Percentiles rank a stretch among this genome's conserved stretches.
phyloP scores from a whole-genome alignment of 2,113 vertebrate genomes.

The Epinephelus moara region DNA sequence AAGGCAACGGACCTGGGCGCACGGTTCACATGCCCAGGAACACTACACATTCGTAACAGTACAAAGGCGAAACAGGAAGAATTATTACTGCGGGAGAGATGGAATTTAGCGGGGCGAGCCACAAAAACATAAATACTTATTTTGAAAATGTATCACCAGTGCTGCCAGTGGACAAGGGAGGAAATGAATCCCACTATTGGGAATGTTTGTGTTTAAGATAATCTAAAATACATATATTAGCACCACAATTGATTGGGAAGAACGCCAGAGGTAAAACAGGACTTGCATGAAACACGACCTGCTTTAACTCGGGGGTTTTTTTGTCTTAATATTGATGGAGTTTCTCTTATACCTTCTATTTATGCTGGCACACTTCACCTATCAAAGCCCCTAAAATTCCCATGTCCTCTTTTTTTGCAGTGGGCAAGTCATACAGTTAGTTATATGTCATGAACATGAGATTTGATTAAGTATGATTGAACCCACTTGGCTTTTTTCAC shows the following conservation, averaged over 20 bases:
- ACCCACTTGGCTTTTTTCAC: background rate
- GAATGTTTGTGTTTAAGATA: slow-evolving; percentile 47
- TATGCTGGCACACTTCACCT: background rate
- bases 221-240: slow-evolving; percentile 32
- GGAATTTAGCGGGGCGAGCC: background rate
- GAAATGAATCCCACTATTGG: background rate
- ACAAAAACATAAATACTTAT: slow-evolving; percentile 33
- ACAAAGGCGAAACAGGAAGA: slow-evolving; percentile 47
- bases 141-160: background rate
- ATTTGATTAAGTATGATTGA: background rate
- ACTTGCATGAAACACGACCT: background rate
- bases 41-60: slow-evolving; percentile 43
- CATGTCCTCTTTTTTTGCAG: background rate
- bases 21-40: slow-evolving; percentile 22
- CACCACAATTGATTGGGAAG: slow-evolving; percentile 5
- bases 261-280: slow-evolving; percentile 3
- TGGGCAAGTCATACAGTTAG: background rate
- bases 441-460: background rate
- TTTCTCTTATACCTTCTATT: background rate
- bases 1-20: slow-evolving; percentile 40
- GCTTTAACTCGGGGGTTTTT: background rate
- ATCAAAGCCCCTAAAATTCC: background rate
- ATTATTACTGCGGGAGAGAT: slow-evolving; percentile 51
- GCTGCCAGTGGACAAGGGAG: slow-evolving; percentile 11
- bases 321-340: background rate